phyloP scores from a whole-genome alignment of 2,888 invertebrate species.

The Congeria kusceri region DNA sequence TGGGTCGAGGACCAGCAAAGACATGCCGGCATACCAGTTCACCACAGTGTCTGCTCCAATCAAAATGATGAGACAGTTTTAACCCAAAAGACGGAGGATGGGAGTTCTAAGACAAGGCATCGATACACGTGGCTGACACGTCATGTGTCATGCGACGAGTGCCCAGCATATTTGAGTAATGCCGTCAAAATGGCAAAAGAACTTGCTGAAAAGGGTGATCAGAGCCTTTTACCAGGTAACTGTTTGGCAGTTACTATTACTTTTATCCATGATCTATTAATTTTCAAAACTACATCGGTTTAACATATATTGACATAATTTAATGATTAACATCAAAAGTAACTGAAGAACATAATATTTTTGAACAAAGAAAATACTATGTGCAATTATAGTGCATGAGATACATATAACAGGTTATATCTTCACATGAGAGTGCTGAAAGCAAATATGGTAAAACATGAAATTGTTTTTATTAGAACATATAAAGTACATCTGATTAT shows the following conservation, averaged over 20 bases:
- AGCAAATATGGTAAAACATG: no score
- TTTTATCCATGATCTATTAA: no score
- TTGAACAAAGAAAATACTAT: no score
- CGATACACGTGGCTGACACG: constrained; percentile 79
- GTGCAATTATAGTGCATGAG: no score
- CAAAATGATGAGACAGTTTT: not conserved
- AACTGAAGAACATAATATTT: no score
- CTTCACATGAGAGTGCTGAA: no score
- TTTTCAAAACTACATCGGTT: no score
- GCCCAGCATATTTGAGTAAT: constrained; percentile 76
- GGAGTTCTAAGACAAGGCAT: constrained; percentile 42
- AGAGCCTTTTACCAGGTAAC: not conserved
- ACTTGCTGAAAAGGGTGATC: constrained; percentile 46
- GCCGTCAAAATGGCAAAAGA: constrained; percentile 72
- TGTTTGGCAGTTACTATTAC: not conserved
- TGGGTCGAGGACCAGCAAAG: not conserved
- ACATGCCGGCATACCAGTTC: not conserved
- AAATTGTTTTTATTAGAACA: no score
- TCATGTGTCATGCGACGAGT: constrained; percentile 78
- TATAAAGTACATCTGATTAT: no score
- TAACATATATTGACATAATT: no score
- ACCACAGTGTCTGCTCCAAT: not conserved
- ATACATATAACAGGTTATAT: no score
- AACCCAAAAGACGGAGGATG: constrained; percentile 3
- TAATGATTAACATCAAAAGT: no score